Base-by-base conservation (phyloP, 2,888 invertebrate genomes). In the Acleris laterana region DNA sequence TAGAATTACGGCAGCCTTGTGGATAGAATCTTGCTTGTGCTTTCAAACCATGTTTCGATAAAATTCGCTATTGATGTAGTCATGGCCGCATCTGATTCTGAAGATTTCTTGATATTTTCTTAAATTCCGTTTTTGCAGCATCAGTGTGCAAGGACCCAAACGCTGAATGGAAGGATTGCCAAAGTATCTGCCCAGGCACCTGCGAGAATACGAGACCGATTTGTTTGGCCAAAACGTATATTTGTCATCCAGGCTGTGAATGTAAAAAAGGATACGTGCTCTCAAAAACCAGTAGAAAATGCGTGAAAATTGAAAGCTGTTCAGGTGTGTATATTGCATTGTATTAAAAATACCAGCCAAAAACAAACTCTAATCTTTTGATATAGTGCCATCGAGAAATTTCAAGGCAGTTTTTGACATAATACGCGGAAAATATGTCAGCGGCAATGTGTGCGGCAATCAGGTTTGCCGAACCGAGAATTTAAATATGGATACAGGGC, bases 141-240 rank as follows among this genome's bases (percentile, higher is more conserved):
- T 28, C 32, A 51, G 55, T 53, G 25, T 69, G 69, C 58, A 69
- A 68, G 58, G 69, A 69, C 49, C 69, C 68, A n/a, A 69, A 69
- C 32, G 69, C 69, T 2, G 46, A 60, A 9, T 69, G 68, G 64
- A 68, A 55, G 17, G 64, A 68, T 13, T 68, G 68, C 20, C 42
- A 16, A 11, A 52, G 55, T n/a, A 42, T 68, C 17, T 68, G 69
- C 50, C 69, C 69, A 13, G 64, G 53, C 16, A 69, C 69, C 5
- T 69, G 69, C 42, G 32, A 68, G 28, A 56, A 68, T 49, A 69
- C 69, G 22, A 63, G 46, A 13, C 69, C 69, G 16, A 5, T 11
- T 13, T 68, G 64, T 32, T 16, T 38, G 46, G 56, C 51, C n/a
- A 32, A 46, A 17, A 9, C 32, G 9, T 1, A 25, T 25, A 4